Evolutionary conservation across 2,113 vertebrate species (phyloP).

Genomic region (Plestiodon gilberti): DNA sequence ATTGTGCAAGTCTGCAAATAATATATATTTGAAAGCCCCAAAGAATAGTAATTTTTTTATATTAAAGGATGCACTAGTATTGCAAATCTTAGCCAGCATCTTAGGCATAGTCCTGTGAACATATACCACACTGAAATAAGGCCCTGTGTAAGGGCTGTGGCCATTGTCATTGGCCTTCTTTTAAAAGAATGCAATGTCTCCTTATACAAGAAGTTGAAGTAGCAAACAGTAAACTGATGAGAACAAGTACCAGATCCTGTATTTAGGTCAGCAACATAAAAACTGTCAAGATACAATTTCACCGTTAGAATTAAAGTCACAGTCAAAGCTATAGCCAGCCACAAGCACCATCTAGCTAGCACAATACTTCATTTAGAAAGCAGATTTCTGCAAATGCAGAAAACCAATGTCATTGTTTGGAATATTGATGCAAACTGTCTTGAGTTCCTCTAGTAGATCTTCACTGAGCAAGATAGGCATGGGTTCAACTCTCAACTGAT

Average conservation of each 20-base stretch:
- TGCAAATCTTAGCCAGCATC: not conserved
- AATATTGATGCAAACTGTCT: not conserved
- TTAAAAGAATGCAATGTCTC: not conserved
- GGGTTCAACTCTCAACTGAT: not conserved
- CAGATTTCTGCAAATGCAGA: not conserved
- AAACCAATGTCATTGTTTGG: not conserved
- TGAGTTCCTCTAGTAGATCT: not conserved
- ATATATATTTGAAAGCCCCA: not conserved
- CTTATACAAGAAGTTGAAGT: not conserved
- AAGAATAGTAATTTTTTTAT: not conserved
- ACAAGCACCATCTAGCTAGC: too few species aligned
- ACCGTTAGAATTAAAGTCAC: too few species aligned
- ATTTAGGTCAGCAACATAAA: not conserved
- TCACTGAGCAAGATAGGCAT: not conserved
- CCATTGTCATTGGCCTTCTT: not conserved
- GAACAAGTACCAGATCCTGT: not conserved
- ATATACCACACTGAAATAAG: not conserved
- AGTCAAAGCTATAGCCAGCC: too few species aligned
- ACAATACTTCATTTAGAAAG: not conserved
- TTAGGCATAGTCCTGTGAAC: not conserved
- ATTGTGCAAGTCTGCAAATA: constrained; percentile 50
- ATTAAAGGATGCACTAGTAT: not conserved
- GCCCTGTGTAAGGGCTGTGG: not conserved
- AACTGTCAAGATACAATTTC: too few species aligned
- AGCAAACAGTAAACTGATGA: not conserved